Percentiles rank a stretch among this genome's conserved stretches.
phyloP scores from a whole-genome alignment of 2,888 invertebrate species.

The Euproctis similis region DNA sequence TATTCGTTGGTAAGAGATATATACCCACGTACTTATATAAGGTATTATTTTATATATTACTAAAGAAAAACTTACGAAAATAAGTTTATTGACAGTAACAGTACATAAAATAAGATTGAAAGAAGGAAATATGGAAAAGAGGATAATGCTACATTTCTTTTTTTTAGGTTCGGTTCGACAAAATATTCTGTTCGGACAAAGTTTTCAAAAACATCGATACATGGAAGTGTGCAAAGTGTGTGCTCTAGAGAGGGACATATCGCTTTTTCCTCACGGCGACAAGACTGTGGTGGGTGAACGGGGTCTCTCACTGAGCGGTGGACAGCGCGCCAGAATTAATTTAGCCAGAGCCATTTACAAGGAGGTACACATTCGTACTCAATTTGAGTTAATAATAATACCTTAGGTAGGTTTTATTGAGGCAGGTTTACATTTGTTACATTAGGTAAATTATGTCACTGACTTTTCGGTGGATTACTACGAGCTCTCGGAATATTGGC shows the following conservation, averaged over 20 bases:
- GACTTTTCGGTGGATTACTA: too few species aligned
- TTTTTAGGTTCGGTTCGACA: conserved; percentile 84
- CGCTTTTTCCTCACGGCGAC: conserved; percentile 85
- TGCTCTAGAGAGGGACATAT: conserved; percentile 83
- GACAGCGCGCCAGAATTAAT: conserved; percentile 83
- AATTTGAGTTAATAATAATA: too few species aligned
- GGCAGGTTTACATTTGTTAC: too few species aligned
- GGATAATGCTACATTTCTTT: background rate
- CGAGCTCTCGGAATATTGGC: too few species aligned
- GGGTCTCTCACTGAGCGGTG: conserved; percentile 88
- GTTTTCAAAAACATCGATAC: conserved; percentile 75
- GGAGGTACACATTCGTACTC: too few species aligned
- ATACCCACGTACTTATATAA: background rate
- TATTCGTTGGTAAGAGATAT: conserved; percentile 76
- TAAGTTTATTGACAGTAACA: too few species aligned
- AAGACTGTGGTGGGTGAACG: conserved; percentile 90
- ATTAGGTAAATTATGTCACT: too few species aligned
- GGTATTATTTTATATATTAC: too few species aligned
- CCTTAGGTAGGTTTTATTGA: too few species aligned
- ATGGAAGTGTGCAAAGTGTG: conserved; percentile 83
- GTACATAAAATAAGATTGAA: too few species aligned
- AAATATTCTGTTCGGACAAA: conserved; percentile 92
- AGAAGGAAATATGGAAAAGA: too few species aligned
- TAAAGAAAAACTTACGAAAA: too few species aligned
- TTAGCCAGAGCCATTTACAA: conserved; percentile 80